phyloP scores from a whole-genome alignment of 2,797 vertebrate genomes.

The Erethizon dorsatum region DNA sequence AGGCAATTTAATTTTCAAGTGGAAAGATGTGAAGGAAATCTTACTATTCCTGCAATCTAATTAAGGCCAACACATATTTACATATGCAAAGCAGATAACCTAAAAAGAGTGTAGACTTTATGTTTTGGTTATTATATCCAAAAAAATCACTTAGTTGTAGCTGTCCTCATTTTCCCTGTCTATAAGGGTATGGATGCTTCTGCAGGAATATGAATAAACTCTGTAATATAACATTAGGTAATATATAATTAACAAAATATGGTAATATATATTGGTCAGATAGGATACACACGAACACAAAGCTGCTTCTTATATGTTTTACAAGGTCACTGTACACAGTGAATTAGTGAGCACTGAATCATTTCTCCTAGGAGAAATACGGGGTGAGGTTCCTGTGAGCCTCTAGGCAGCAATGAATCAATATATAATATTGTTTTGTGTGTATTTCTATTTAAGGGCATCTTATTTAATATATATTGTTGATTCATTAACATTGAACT shows the following conservation, averaged over 20 bases:
- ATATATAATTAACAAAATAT: background rate
- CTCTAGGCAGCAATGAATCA: background rate
- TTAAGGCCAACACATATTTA: constrained; percentile 7
- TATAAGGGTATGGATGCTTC: background rate
- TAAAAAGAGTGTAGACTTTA: constrained; percentile 40
- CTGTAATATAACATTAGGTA: background rate
- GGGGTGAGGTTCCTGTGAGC: background rate
- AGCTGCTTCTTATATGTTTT: background rate
- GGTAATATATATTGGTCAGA: background rate
- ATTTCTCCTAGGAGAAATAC: background rate
- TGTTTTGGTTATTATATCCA: background rate
- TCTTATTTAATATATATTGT: constrained; percentile 14
- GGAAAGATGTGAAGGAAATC: constrained; percentile 19
- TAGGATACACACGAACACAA: background rate
- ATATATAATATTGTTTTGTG: background rate
- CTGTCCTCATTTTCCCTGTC: background rate
- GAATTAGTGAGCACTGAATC: background rate
- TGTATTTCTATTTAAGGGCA: background rate
- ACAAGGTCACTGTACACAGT: background rate
- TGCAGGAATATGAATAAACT: background rate
- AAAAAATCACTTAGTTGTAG: background rate
- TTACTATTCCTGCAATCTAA: constrained; percentile 3
- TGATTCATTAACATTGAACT: background rate
- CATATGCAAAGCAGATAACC: background rate
- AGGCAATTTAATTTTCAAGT: constrained; percentile 52